Conservation (phyloP, 1,140 invertebrate species). For the Calephelis nemesis region DNA sequence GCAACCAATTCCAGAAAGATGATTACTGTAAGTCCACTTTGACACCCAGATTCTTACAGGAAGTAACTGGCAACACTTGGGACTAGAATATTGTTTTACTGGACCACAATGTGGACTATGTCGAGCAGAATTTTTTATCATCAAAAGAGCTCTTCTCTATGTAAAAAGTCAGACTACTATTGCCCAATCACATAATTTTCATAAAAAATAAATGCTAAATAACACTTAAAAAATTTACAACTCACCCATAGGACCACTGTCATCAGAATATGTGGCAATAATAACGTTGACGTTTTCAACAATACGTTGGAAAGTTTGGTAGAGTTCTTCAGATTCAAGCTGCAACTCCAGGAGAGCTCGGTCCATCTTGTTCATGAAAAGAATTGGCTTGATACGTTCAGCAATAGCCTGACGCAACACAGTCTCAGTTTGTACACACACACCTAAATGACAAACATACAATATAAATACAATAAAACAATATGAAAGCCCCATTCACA, state of each 20-base stretch:
- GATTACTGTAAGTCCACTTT: constrained; percentile 43
- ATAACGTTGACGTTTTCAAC: constrained; percentile 99
- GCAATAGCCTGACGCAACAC: constrained; percentile 99
- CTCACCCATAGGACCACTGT: constrained; percentile 97
- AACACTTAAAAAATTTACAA: constrained; percentile 4
- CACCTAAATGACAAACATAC: constrained; percentile 83
- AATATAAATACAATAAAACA: not conserved
- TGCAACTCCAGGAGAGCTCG: constrained; percentile 97
- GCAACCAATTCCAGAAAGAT: constrained; percentile 46
- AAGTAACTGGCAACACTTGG: constrained; percentile 52
- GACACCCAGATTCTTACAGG: constrained; percentile 44
- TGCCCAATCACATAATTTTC: not conserved
- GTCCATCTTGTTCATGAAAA: constrained; percentile 99
- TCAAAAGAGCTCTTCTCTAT: too few relatives aligned
- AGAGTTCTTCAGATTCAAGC: constrained; percentile 96
- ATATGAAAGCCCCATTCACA: too few relatives aligned
- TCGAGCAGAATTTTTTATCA: too few relatives aligned
- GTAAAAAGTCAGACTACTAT: too few relatives aligned
- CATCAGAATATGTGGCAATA: constrained; percentile 99
- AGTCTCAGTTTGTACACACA: constrained; percentile 99
- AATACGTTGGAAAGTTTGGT: constrained; percentile 99
- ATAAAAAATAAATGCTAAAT: too few relatives aligned
- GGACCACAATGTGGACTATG: too few relatives aligned
- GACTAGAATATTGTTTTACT: constrained; percentile 30
- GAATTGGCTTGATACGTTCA: constrained; percentile 98